phyloP scores from a whole-genome alignment of 2,888 invertebrate species.

The Cataglyphis albicans region DNA sequence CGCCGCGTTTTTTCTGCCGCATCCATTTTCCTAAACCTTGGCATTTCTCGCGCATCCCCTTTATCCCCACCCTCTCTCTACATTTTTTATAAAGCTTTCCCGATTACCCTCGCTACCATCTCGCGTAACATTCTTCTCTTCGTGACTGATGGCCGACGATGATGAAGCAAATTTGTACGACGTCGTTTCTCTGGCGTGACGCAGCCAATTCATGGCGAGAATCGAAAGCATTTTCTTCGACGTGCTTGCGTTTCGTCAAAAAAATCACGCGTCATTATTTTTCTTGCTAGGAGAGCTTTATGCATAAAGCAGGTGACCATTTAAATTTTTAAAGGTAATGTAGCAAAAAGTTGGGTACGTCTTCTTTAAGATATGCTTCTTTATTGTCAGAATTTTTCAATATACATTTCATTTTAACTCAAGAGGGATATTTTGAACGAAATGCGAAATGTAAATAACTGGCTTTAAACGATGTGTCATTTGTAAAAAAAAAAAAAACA shows the following conservation, averaged over 20 bases:
- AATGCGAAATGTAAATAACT: constrained; percentile 10
- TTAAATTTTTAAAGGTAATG: neutral
- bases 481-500: neutral
- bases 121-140: constrained; percentile 65
- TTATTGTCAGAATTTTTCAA: neutral
- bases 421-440: neutral
- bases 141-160: constrained; percentile 73
- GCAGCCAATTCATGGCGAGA: constrained; percentile 34
- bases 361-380: neutral
- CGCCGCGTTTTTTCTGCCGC: constrained; percentile 12
- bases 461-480: neutral
- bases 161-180: constrained; percentile 76
- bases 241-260: neutral
- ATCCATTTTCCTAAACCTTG: constrained; percentile 42
- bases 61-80: neutral
- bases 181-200: constrained; percentile 60
- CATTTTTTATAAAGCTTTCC: constrained; percentile 62
- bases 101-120: constrained; percentile 27
- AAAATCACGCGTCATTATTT: constrained; percentile 3
- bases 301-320: neutral
- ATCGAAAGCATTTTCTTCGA: constrained; percentile 17
- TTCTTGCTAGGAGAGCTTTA: neutral
- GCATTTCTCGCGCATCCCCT: neutral
- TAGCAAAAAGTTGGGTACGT: neutral
- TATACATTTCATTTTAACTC: neutral